These are phyloP conservation scores for Coenonympha arcania DNA, from an alignment of 2,888 invertebrate species.

Conservation along the genomic window DNA sequence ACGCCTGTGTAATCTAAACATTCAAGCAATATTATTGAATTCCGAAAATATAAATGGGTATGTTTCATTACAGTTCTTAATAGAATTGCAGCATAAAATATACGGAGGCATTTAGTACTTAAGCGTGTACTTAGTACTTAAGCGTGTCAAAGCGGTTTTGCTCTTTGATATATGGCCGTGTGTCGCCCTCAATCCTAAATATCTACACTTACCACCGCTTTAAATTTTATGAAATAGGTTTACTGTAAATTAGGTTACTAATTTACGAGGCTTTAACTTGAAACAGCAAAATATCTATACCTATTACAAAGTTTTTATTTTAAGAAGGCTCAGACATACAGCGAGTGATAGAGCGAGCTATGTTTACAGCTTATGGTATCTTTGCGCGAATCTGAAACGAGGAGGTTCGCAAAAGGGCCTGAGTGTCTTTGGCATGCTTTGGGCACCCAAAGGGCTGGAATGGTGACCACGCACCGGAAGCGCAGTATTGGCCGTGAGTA, in stretches of 20 bases:
- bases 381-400: too few species aligned
- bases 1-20: background rate
- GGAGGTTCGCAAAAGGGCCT: too few species aligned
- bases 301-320: too few species aligned
- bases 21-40: background rate
- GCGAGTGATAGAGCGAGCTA: too few species aligned
- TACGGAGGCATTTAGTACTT: constrained; percentile 9
- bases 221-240: background rate
- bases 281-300: too few species aligned
- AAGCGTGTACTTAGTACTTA: background rate
- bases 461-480: too few species aligned
- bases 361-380: too few species aligned
- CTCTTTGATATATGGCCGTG: constrained; percentile 9
- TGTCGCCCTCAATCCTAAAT: constrained; percentile 2
- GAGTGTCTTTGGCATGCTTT: too few species aligned
- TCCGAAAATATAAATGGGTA: background rate
- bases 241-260: constrained; percentile 5
- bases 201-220: background rate
- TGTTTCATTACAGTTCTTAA: background rate
- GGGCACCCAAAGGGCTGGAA: too few species aligned
- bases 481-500: too few species aligned
- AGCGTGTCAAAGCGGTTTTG: constrained; percentile 10
- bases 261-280: too few species aligned
- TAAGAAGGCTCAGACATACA: too few species aligned
- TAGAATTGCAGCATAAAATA: background rate